Percentiles rank a stretch among this genome's conserved stretches.
These are phyloP conservation scores for Anarhynchus alexandrinus DNA, from an alignment of 2,113 vertebrate genomes.

Conservation along the genomic window DNA sequence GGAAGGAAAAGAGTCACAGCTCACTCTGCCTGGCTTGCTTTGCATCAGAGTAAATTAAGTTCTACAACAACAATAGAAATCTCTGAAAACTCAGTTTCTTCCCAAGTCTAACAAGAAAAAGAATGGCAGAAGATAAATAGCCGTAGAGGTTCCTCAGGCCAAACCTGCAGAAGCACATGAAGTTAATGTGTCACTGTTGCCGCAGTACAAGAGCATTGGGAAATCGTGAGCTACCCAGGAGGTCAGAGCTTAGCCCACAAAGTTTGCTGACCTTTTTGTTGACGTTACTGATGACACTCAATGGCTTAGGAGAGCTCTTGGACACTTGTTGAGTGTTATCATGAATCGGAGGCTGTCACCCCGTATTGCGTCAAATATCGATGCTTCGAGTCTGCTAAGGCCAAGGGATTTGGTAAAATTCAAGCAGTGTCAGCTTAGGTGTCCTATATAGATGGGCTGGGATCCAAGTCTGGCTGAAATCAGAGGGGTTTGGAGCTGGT, in stretches of 20 bases:
- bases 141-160: not conserved
- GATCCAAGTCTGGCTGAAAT: not conserved
- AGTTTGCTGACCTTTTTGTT: constrained; percentile 34
- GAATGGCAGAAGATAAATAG: not conserved
- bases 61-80: not conserved
- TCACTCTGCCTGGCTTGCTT: not conserved
- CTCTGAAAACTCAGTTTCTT: not conserved
- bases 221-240: not conserved
- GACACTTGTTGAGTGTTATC: not conserved
- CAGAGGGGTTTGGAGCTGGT: not conserved
- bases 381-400: not conserved
- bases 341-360: not conserved
- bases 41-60: not conserved
- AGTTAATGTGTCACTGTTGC: constrained; percentile 15
- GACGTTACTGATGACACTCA: not conserved
- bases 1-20: constrained; percentile 2
- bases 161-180: not conserved
- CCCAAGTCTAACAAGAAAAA: not conserved
- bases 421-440: not conserved
- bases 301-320: not conserved
- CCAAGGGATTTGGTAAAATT: not conserved
- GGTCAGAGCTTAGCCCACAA: not conserved
- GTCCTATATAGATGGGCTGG: not conserved
- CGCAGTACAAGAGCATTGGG: not conserved
- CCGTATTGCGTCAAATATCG: not conserved